Conservation (phyloP, 2,888 invertebrate genomes). For the Lasiommata megera region DNA sequence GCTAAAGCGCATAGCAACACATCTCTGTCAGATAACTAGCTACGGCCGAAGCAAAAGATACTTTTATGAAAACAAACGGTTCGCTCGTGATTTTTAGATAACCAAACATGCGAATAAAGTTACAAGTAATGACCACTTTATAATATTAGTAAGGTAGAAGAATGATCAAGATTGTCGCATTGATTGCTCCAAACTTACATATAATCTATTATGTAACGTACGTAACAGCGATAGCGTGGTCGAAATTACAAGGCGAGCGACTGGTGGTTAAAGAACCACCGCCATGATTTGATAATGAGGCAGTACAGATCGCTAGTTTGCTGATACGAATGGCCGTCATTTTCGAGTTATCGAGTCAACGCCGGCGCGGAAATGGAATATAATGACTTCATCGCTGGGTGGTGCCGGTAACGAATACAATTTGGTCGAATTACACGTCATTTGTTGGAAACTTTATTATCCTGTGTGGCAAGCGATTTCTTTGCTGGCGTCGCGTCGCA, state of each 20-base stretch:
- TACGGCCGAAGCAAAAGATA: too few relatives aligned
- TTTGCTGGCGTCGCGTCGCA: conserved; percentile 5
- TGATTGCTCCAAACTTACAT: too few relatives aligned
- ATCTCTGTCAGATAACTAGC: too few relatives aligned
- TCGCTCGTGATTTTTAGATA: too few relatives aligned
- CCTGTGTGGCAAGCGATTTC: conserved; percentile 33
- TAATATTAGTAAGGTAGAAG: too few relatives aligned
- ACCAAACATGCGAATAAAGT: too few relatives aligned
- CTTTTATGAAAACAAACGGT: too few relatives aligned
- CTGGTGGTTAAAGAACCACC: conserved; percentile 4
- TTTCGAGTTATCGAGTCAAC: conserved; percentile 77
- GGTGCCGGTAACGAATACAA: conserved; percentile 66
- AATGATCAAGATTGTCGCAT: too few relatives aligned
- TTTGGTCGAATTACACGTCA: conserved; percentile 70
- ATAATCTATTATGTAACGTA: too few relatives aligned
- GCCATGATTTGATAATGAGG: conserved; percentile 66
- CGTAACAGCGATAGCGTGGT: conserved; percentile 1
- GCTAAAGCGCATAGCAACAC: too few relatives aligned
- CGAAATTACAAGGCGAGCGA: conserved; percentile 13
- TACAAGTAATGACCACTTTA: too few relatives aligned
- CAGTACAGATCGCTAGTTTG: conserved; percentile 58
- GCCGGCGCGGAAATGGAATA: conserved; percentile 71
- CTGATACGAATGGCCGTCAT: conserved; percentile 71
- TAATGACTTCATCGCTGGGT: conserved; percentile 76
- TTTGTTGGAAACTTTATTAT: conserved; percentile 55